Base-by-base conservation (phyloP, 2,888 invertebrate genomes). In the Gastrophysa polygoni region DNA sequence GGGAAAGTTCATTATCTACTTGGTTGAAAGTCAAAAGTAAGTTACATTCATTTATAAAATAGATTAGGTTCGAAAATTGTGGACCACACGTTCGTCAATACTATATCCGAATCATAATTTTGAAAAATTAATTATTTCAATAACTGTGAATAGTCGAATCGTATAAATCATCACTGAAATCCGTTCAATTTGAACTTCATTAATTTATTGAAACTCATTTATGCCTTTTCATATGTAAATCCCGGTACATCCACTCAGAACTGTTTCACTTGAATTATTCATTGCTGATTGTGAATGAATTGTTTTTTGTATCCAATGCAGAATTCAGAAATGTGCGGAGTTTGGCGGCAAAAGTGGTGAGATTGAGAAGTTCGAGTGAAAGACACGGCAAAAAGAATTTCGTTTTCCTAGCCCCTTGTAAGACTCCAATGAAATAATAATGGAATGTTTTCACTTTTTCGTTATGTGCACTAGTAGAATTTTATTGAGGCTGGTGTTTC, bases 11-110 rank as follows among this genome's bases (percentile, higher is more conserved):
- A 3, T 88, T 91, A 66, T 91, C 91, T 71, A 94, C 96, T 1
- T 97, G 96, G 96, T 83, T 97, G 46, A 91, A 91, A 83, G 95
- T 96, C 24, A 96, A 95, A 89, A 96, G 96, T 96, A 86, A 92
- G 95, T 89, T 68, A 46, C 46, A 21, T 32, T 32, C 5, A 14
- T 0, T 50, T 28, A 24, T 50, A 5, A 51, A 4, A 7, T n/a
- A n/a, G n/a, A n/a, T n/a, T n/a, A n/a, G n/a, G n/a, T n/a, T n/a
- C n/a, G n/a, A n/a, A n/a, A n/a, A n/a, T n/a, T n/a, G n/a, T n/a
- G n/a, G n/a, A n/a, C n/a, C n/a, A n/a, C n/a, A n/a, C n/a, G n/a
- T n/a, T n/a, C n/a, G n/a, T n/a, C n/a, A n/a, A n/a, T n/a, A n/a
- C n/a, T n/a, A n/a, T n/a, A n/a, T n/a, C n/a, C n/a, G n/a, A n/a